Percentiles rank a stretch among this genome's conserved stretches.
Evolutionary conservation across 2,888 invertebrate genomes (phyloP).

Genomic region (Oxyteleia sp.): DNA sequence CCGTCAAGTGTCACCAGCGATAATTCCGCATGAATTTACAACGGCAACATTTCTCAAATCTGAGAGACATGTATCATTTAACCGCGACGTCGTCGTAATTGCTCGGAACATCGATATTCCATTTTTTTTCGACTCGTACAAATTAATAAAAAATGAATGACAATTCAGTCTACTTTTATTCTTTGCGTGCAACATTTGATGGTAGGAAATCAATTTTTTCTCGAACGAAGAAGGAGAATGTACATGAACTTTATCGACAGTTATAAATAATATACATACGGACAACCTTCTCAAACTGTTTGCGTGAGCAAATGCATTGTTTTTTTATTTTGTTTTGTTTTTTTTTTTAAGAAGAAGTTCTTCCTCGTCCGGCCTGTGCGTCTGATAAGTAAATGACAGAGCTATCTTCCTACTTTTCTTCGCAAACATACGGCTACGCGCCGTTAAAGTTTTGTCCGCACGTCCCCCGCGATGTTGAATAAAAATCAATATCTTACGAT

Average conservation of each 20-base stretch:
- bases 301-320: conserved; percentile 69
- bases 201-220: conserved; percentile 72
- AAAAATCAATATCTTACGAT: conserved; percentile 87
- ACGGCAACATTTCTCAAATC: conserved; percentile 48
- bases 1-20: conserved; percentile 46
- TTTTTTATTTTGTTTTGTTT: conserved; percentile 54
- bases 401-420: conserved; percentile 78
- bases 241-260: conserved; percentile 74
- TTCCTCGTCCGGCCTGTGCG: conserved; percentile 76
- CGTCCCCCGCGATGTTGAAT: conserved; percentile 74
- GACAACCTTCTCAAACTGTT: conserved; percentile 69
- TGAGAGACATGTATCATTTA: conserved; percentile 52
- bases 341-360: conserved; percentile 64
- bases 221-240: conserved; percentile 62
- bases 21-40: conserved; percentile 46
- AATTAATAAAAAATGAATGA: conserved; percentile 71
- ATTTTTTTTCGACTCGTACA: conserved; percentile 63
- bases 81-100: conserved; percentile 62
- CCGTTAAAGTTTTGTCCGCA: conserved; percentile 47
- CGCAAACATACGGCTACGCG: conserved; percentile 78
- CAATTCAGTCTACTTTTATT: conserved; percentile 72
- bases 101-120: conserved; percentile 64
- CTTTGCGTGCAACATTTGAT: conserved; percentile 76
- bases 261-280: conserved; percentile 77
- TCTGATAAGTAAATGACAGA: conserved; percentile 85